These are phyloP conservation scores for Ovis canadensis DNA, from an alignment of 2,113 vertebrate genomes.

Conservation along the genomic window DNA sequence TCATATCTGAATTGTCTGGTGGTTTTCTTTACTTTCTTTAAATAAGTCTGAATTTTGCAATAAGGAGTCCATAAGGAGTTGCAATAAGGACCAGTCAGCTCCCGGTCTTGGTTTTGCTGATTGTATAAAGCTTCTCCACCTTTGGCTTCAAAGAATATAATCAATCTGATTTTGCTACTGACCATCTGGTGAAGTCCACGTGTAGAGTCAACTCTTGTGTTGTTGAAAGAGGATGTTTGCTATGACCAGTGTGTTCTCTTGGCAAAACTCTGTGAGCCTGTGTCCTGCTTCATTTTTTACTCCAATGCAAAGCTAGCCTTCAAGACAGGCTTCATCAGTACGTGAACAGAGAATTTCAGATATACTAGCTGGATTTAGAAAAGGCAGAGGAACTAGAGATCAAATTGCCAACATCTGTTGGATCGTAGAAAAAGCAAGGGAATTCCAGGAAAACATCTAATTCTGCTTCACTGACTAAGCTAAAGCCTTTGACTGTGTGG, in stretches of 20 bases:
- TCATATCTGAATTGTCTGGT: neutral
- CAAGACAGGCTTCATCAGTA: neutral
- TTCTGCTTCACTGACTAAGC: too few species aligned
- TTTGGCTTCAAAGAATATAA: neutral
- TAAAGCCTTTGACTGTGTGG: too few species aligned
- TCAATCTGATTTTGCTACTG: neutral
- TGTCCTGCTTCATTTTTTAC: neutral
- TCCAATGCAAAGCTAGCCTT: neutral
- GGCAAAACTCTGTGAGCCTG: neutral
- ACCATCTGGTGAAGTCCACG: neutral
- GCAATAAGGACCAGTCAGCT: neutral
- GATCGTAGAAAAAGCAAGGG: too few species aligned
- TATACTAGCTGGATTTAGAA: neutral
- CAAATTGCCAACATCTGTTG: neutral
- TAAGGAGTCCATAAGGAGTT: too few species aligned
- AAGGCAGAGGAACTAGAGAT: neutral
- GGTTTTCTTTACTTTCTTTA: neutral
- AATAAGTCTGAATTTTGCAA: neutral
- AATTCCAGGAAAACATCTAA: too few species aligned
- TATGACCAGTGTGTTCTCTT: neutral
- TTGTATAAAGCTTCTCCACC: neutral
- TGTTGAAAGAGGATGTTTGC: neutral
- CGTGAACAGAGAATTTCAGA: neutral
- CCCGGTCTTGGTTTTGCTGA: neutral
- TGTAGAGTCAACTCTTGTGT: neutral